Conservation (phyloP, 2,888 invertebrate species). For the Eupithecia insigniata region DNA sequence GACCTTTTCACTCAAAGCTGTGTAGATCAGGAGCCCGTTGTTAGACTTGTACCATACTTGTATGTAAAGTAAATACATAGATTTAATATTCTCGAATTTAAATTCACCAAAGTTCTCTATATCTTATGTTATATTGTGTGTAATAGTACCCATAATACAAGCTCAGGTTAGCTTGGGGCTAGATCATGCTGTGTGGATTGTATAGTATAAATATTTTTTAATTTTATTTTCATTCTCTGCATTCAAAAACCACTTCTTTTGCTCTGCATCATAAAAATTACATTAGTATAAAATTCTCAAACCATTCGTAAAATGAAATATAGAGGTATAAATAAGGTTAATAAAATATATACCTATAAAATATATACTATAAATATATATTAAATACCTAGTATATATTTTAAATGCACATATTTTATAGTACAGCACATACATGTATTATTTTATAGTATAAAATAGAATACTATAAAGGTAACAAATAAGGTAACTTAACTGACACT, state of each 20-base stretch:
- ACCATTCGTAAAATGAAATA: neutral
- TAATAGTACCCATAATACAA: too few relatives aligned
- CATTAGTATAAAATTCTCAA: neutral
- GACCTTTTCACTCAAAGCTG: constrained; percentile 78
- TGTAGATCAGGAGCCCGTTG: constrained; percentile 38
- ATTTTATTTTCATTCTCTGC: neutral
- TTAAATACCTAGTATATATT: too few relatives aligned
- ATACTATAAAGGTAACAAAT: too few relatives aligned
- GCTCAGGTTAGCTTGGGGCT: too few relatives aligned
- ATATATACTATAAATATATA: too few relatives aligned
- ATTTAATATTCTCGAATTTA: neutral
- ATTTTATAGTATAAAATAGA: too few relatives aligned
- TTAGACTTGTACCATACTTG: neutral
- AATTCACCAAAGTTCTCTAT: neutral
- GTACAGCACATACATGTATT: too few relatives aligned
- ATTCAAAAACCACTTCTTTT: neutral
- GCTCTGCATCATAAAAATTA: neutral
- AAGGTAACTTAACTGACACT: neutral
- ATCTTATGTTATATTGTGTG: neutral
- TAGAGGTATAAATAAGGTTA: too few relatives aligned
- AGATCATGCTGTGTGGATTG: too few relatives aligned
- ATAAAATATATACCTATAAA: too few relatives aligned
- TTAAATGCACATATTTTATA: too few relatives aligned
- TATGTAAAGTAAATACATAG: neutral
- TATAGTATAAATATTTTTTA: too few relatives aligned